phyloP scores from a whole-genome alignment of 2,113 vertebrate genomes.

The Tautogolabrus adspersus region DNA sequence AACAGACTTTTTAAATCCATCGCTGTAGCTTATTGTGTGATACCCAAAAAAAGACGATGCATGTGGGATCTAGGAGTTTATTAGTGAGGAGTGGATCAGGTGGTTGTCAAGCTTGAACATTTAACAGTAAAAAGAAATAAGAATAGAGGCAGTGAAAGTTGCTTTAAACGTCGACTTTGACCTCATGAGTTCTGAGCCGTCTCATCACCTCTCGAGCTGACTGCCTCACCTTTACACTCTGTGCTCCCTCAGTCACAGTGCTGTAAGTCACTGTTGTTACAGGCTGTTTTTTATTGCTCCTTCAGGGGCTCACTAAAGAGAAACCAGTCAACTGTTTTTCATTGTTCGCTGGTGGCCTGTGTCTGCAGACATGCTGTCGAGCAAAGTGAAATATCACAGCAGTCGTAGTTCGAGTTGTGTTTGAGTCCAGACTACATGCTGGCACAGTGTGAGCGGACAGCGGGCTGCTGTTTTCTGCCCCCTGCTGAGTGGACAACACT shows the following conservation, averaged over 20 bases:
- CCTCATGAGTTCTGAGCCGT: background rate
- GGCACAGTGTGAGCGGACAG: slow-evolving; percentile 1
- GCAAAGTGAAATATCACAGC: slow-evolving; percentile 51
- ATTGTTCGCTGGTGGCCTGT: background rate
- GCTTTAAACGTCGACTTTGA: background rate
- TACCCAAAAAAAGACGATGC: too few species aligned
- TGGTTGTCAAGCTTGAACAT: too few species aligned
- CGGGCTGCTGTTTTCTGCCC: slow-evolving; percentile 32
- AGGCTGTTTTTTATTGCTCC: slow-evolving; percentile 21
- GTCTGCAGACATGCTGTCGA: background rate
- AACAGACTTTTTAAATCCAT: too few species aligned
- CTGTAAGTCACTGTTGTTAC: slow-evolving; percentile 15
- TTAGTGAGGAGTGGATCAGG: too few species aligned
- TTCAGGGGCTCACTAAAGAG: slow-evolving; percentile 32
- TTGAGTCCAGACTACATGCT: slow-evolving; percentile 17
- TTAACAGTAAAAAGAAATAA: too few species aligned
- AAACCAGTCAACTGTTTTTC: slow-evolving; percentile 16
- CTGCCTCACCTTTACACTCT: background rate
- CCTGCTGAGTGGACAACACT: slow-evolving; percentile 19
- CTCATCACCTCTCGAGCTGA: background rate
- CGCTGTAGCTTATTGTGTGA: too few species aligned
- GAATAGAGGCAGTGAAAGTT: slow-evolving; percentile 7
- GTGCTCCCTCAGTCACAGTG: slow-evolving; percentile 8
- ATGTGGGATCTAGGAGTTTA: too few species aligned
- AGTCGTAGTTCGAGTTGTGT: background rate